phyloP scores from a whole-genome alignment of 64 coral and sea anemone species.

The Porites lutea region DNA sequence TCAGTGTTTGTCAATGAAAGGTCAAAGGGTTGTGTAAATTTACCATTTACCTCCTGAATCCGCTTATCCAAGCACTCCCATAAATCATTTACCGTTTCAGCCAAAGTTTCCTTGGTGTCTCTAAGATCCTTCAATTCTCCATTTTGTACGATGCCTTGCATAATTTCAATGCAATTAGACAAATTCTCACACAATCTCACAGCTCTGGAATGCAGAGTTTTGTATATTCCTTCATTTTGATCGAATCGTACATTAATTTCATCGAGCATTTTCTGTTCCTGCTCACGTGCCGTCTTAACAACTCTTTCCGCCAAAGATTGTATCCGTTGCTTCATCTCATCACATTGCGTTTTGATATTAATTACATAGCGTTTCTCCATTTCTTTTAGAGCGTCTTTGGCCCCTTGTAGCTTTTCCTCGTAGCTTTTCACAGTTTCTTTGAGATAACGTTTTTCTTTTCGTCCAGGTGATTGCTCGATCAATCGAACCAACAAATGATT shows the following conservation, averaged over 20 bases:
- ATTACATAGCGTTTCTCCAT: conserved; percentile 43
- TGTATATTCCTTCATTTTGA: conserved; percentile 33
- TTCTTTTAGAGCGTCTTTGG: conserved; percentile 44
- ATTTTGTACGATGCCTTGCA: conserved; percentile 56
- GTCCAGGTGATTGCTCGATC: conserved; percentile 74
- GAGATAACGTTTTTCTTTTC: conserved; percentile 75
- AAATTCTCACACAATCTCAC: conserved; percentile 27
- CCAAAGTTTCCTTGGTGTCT: conserved; percentile 65
- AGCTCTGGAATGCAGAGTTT: background rate
- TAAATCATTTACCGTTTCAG: conserved; percentile 42
- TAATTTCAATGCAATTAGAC: conserved; percentile 46
- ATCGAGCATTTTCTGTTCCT: conserved; percentile 47
- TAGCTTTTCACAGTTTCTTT: conserved; percentile 65
- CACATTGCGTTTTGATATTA: conserved; percentile 26
- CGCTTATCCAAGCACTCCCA: background rate
- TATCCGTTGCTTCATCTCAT: conserved; percentile 47
- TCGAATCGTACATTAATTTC: conserved; percentile 49
- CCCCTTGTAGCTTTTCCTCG: conserved; percentile 14
- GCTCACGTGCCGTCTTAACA: conserved; percentile 30
- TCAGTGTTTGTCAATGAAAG: conserved; percentile 22
- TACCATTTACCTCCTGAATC: background rate
- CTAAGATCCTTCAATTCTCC: conserved; percentile 47
- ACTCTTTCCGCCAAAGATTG: conserved; percentile 62
- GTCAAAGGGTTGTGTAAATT: conserved; percentile 18
- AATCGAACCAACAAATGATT: conserved; percentile 80